Base-by-base conservation (phyloP, 2,888 invertebrate species). In the Carabus problematicus region DNA sequence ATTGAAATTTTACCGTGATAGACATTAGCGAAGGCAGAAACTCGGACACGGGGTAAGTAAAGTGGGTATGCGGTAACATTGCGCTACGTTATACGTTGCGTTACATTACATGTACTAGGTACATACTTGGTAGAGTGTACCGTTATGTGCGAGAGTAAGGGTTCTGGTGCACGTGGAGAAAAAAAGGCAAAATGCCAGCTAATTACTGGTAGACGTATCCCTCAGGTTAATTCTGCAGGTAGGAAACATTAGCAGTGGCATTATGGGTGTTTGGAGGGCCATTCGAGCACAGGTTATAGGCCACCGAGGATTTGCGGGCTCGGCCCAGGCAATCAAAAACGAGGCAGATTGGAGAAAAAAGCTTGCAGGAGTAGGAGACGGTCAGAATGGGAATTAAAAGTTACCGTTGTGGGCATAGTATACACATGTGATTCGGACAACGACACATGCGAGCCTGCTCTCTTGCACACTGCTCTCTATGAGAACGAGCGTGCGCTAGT, bases 241-340 rank as follows among this genome's bases (percentile, higher is more conserved):
- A 77, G 79, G 77, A 79, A 79, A 86, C 86, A 86, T 87, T 87
- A 87, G 86, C 85, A 85, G 76, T 84, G 86, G 86, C 85, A 86
- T 87, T 87, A 87, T 87, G 86, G 86, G 87, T 86, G 87, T 86
- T 86, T 84, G 82, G 87, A 87, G 87, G 86, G 86, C 86, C 85
- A 87, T 87, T 87, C 85, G 84, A 85, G 84, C 85, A 84, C 84
- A 84, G 84, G 86, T 86, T 87, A 87, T 86, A 85, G 85, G 81
- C 85, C 86, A 86, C 80, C 77, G 84, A 83, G 87, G 86, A 80
- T 82, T 82, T 84, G 69, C 73, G 84, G 84, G 85, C 84, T 84
- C 85, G 85, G 85, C 86, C 87, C 86, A 85, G 85, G 85, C 86
- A 86, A 87, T 87, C 86, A 79, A 79, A 79, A 78, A 78, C 77